Evolutionary conservation across 2,797 vertebrate species (phyloP), one percentile per base, ranked within the genome.

Genomic region (Aphelocoma californica): DNA sequence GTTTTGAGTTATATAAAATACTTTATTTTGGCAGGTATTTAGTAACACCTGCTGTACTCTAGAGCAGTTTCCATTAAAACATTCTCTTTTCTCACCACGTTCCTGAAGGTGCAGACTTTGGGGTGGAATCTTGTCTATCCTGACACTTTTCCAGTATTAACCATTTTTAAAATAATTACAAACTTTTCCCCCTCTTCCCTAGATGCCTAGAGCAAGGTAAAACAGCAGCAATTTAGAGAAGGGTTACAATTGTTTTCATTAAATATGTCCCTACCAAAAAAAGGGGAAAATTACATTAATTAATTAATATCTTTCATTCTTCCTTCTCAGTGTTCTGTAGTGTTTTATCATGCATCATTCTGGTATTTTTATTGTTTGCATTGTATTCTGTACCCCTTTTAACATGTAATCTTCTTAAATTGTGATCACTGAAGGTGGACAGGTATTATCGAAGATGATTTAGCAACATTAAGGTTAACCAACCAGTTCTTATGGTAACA

Each of bases 21-120:
- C 9, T 75, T 84, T 34, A 72, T 95, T 94, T 93, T 81, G 67
- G 56, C 86, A 92, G 51, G 20, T 84, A 58, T 66, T 61, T 92
- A 34, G 19, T 54, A 36, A 75, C 42, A 75, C 18, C 25, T 84
- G 53, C 26, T 86, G 13, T 47, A 65, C 24, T 86, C 34, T 84
- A 18, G 18, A 69, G 6, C 8, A 74, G 4, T 86, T 78, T 90
- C 44, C 44, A 58, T 81, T 84, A 78, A 88, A 88, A 91, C 23
- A 77, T 51, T 45, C 19, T 50, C 15, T 69, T 93, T 95, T 61
- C 32, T 78, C 61, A 42, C 51, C 10, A 14, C 5, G 5, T 90
- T 62, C n/a, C 23, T 57, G 54, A 75, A 86, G 44, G n/a, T 61
- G 5, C 8, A 70, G 0, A 10, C 25, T 69, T 90, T 70, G 48